Evolutionary conservation across 2,113 vertebrate genomes (phyloP), one percentile per base, ranked within the genome.

Genomic region (Laterallus jamaicensis): DNA sequence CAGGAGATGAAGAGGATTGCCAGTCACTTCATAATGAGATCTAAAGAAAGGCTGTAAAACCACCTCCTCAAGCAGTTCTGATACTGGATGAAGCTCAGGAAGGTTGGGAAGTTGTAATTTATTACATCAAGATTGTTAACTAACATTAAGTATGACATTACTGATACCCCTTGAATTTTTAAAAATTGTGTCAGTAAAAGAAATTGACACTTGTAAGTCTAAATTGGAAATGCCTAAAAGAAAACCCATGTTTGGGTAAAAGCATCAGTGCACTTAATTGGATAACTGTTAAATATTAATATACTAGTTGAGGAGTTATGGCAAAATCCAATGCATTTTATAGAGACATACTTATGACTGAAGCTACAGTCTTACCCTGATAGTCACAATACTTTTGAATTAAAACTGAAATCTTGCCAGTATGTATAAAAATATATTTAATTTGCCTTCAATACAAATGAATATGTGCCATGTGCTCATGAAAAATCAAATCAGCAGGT

Each of bases 401-500:
- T 92, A 63, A 83, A 77, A 55, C 19, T 19, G 37, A 67, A 90
- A 35, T 71, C 52, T 84, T 92, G 49, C 28, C 29, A 37, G 17
- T 60, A 52, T 64, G 17, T 32, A 9, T 71, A 88, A 86, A 68
- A 81, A 70, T 59, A 63, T 75, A 70, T 93, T 93, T 81, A 83
- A 88, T 94, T 88, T 93, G 20, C 49, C 39, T 87, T 70, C 81
- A 84, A 6, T 84, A 81, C 80, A 86, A 93, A 92, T 81, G 40
- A 81, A 21, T 90, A 54, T 49, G 47, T 35, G 25, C 56, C 63
- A 52, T 81, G 94, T 64, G 83, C 56, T 94, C 64, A 49, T 70
- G 86, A 81, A 76, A 95, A 96, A 92, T 69, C 73, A 88, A 67
- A 86, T 88, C 73, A 42, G 62, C 80, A 68, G 64, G 52, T 91